These are phyloP conservation scores for Andrena marginata DNA, from an alignment of 2,888 invertebrate species.

Conservation along the genomic window DNA sequence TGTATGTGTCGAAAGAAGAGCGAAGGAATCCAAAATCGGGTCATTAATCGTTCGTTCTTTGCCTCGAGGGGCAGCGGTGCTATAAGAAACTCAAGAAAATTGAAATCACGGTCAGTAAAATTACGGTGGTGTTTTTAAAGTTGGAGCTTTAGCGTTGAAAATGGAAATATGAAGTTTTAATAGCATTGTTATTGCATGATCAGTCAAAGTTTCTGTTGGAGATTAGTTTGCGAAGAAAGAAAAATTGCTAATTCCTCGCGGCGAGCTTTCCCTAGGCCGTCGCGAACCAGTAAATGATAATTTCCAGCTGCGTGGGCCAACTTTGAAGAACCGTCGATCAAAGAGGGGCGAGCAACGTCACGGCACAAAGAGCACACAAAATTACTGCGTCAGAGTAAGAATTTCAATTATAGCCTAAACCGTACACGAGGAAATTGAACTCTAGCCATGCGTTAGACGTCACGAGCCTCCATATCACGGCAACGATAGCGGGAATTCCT, in stretches of 20 bases:
- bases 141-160: background rate
- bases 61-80: background rate
- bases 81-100: background rate
- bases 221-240: background rate
- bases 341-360: slow-evolving; percentile 46
- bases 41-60: slow-evolving; percentile 9
- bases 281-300: slow-evolving; percentile 56
- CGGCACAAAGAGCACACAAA: slow-evolving; percentile 62
- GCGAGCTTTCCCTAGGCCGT: background rate
- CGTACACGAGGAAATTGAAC: slow-evolving; percentile 42
- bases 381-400: slow-evolving; percentile 66
- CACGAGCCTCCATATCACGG: slow-evolving; percentile 26
- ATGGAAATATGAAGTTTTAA: background rate
- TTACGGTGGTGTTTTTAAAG: too few species aligned
- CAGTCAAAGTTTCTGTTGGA: background rate
- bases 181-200: background rate
- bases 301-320: slow-evolving; percentile 52
- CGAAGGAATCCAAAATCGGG: background rate
- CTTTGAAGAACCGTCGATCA: slow-evolving; percentile 67
- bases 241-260: slow-evolving; percentile 19
- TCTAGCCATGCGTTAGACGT: slow-evolving; percentile 46
- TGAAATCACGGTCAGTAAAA: background rate
- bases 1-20: background rate
- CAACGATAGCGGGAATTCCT: slow-evolving; percentile 46
- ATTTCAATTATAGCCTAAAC: slow-evolving; percentile 67